A percentile compares a stretch with the other conserved stretches of the same genome.
These are phyloP conservation scores for Nipponacmea schrenckii DNA, from an alignment of 2,888 invertebrate species.

Conservation along the genomic window DNA sequence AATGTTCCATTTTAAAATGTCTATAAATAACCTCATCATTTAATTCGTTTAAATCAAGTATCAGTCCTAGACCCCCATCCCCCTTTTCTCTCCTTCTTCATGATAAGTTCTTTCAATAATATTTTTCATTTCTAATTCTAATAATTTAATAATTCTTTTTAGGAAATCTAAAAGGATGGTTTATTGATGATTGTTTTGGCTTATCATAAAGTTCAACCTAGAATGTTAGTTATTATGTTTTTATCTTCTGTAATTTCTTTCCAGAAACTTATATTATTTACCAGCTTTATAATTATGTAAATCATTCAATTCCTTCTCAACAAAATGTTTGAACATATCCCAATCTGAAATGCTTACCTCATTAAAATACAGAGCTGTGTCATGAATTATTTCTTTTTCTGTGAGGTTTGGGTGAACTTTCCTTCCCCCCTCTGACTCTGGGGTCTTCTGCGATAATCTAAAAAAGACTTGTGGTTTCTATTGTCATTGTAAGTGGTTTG, in stretches of 20 bases:
- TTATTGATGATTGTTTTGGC: not conserved
- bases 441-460: not conserved
- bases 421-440: not conserved
- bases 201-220: not conserved
- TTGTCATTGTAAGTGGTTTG: not conserved
- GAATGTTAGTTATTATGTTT: constrained; percentile 6
- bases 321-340: not conserved
- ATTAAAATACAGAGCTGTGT: not conserved
- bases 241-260: constrained; percentile 2
- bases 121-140: not conserved
- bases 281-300: constrained; percentile 8
- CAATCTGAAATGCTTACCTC: not conserved
- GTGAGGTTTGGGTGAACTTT: not conserved
- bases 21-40: constrained; percentile 27
- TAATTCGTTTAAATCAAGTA: constrained; percentile 20
- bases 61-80: constrained; percentile 8
- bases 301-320: not conserved
- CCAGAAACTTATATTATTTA: constrained; percentile 9
- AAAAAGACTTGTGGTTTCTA: not conserved
- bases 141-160: not conserved
- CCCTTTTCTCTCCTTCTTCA: not conserved
- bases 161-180: not conserved
- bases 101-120: constrained; percentile 3
- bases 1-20: constrained; percentile 36
- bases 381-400: not conserved